Evolutionary conservation across 2,113 vertebrate species (phyloP).

Genomic region (Turdus rufiventris): DNA sequence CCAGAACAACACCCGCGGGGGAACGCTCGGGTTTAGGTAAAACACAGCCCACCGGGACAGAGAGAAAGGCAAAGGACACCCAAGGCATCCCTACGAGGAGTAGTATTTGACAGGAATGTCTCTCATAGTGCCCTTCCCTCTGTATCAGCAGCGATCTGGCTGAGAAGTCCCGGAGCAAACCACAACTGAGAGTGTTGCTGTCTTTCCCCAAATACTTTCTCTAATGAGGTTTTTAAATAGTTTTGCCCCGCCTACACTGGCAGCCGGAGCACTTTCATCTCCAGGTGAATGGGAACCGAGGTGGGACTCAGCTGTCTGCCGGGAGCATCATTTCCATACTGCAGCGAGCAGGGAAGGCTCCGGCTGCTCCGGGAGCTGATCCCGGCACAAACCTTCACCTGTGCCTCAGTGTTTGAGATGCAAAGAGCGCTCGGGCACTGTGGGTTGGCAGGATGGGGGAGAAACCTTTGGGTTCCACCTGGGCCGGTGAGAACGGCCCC

Average conservation of each 20-base stretch:
- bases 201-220: constrained; percentile 63
- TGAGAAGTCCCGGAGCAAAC: constrained; percentile 53
- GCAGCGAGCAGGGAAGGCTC: not conserved
- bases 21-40: not conserved
- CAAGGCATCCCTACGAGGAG: not conserved
- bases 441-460: not conserved
- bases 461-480: not conserved
- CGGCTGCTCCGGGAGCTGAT: not conserved
- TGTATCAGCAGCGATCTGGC: constrained; percentile 50
- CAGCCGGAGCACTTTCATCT: constrained; percentile 57
- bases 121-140: constrained; percentile 41
- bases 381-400: rapidly evolving
- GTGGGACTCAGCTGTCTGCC: constrained; percentile 39
- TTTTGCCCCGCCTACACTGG: constrained; percentile 48
- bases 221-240: constrained; percentile 63
- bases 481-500: rapidly evolving
- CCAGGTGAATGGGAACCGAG: constrained; percentile 53
- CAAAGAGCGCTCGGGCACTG: not conserved
- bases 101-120: not conserved
- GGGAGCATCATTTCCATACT: constrained; percentile 27
- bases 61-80: not conserved
- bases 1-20: not conserved
- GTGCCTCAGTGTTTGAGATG: rapidly evolving
- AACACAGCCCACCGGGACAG: not conserved
- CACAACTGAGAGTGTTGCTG: constrained; percentile 53